Evolutionary conservation across 2,888 invertebrate species (phyloP), one percentile per base, ranked within the genome.

Genomic region (Portevinia maculata): DNA sequence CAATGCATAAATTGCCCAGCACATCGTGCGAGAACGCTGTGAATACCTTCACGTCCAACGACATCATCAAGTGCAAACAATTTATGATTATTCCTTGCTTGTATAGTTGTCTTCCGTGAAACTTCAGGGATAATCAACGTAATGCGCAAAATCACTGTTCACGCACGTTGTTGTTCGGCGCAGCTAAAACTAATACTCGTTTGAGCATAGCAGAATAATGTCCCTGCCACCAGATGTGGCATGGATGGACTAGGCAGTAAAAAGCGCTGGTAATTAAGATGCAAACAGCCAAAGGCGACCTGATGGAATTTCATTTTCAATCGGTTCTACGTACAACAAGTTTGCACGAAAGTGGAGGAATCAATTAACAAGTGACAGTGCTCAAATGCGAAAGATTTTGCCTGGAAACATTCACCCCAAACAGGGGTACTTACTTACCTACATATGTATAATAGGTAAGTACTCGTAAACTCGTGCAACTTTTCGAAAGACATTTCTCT

Each of bases 321-420:
- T 57, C 39, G 57, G 28, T 21, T 17, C 9, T 19, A 11, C 8
- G 44, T 21, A 57, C 52, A 41, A 57, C 39, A 9, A 41, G 57
- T 41, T 28, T 24, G 28, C 57, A 24, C 0, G 11, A 39, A 41
- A 39, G 8, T 28, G 9, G 11, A 57, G 41, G 11, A 41, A 57
- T 57, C 57, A 57, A 57, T 57, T 57, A 57, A 24, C 24, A 57
- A 37, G 41, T 57, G 57, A 57, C 57, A 57, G 41, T 37, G 24
- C 37, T 21, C 37, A 7, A 19, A 24, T 9, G 7, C 17, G 19
- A 1, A 7, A 7, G 11, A 3, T 4, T 37, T 13, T 15, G 1
- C 13, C 41, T 44, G 3, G 7, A 17, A 44, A 44, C 11, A n/a
- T 53, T 30, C 11, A 28, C 3, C 24, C 15, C 21, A 39, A n/a